Percentiles rank a stretch among this genome's conserved stretches.
phyloP scores from a whole-genome alignment of 2,888 invertebrate genomes.

The Drosophila recens region DNA sequence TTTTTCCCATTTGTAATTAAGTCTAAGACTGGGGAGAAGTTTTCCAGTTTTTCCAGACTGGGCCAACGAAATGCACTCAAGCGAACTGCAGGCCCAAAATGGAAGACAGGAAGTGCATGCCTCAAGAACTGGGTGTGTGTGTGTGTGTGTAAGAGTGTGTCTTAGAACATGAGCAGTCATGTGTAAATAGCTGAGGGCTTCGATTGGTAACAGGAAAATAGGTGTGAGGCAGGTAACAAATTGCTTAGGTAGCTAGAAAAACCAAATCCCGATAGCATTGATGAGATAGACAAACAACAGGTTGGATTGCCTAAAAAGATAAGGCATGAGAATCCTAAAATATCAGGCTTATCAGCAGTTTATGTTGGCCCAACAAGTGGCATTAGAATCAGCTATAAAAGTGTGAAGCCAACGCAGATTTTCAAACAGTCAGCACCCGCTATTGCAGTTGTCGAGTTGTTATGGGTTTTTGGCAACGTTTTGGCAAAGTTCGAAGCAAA shows the following conservation, averaged over 20 bases:
- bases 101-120: conserved; percentile 69
- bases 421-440: conserved; percentile 43
- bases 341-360: conserved; percentile 30
- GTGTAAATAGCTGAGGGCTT: conserved; percentile 73
- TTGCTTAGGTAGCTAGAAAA: conserved; percentile 48
- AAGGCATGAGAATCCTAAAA: conserved; percentile 34
- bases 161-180: conserved; percentile 71
- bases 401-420: neutral
- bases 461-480: conserved; percentile 57
- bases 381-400: conserved; percentile 55
- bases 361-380: conserved; percentile 4
- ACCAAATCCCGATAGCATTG: conserved; percentile 43
- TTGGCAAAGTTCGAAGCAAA: conserved; percentile 39
- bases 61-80: conserved; percentile 62
- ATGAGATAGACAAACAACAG: conserved; percentile 46
- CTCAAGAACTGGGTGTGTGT: conserved; percentile 24
- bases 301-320: conserved; percentile 41
- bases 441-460: conserved; percentile 6
- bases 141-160: conserved; percentile 30
- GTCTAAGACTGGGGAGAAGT: conserved; percentile 46
- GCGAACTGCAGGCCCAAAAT: conserved; percentile 64
- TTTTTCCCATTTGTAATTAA: conserved; percentile 53
- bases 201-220: conserved; percentile 35
- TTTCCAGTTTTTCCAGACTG: conserved; percentile 14
- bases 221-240: conserved; percentile 57